phyloP scores from a whole-genome alignment of 2,888 invertebrate genomes.

The Diplazon laetatorius region DNA sequence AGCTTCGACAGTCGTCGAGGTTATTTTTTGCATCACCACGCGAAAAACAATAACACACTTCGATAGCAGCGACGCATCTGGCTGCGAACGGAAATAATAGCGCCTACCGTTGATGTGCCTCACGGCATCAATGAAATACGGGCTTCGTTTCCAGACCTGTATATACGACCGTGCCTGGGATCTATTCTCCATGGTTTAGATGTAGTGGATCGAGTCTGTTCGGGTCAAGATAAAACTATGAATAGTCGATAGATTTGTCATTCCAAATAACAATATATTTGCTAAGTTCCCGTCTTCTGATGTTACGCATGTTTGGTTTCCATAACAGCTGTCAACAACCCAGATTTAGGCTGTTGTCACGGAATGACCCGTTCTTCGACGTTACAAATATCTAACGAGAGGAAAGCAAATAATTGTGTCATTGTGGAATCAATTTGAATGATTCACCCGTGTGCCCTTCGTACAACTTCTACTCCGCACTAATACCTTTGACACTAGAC shows the following conservation, averaged over 20 bases:
- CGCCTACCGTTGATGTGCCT: too few relatives aligned
- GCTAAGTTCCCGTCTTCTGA: background rate
- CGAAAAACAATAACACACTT: too few relatives aligned
- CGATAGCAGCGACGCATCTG: too few relatives aligned
- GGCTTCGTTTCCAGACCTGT: too few relatives aligned
- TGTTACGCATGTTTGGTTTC: background rate
- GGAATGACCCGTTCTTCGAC: background rate
- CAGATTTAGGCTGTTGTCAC: constrained; percentile 3
- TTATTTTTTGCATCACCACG: too few relatives aligned
- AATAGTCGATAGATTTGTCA: background rate
- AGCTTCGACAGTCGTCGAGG: too few relatives aligned
- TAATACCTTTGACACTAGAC: constrained; percentile 9
- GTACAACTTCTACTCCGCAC: background rate
- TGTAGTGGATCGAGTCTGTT: too few relatives aligned
- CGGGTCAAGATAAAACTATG: background rate
- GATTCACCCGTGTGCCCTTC: constrained; percentile 18
- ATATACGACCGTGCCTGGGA: too few relatives aligned
- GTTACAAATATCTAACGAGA: background rate
- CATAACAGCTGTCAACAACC: background rate
- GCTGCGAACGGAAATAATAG: too few relatives aligned
- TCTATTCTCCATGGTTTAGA: too few relatives aligned
- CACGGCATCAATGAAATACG: too few relatives aligned
- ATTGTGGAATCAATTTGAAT: constrained; percentile 9
- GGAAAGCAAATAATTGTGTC: constrained; percentile 35
- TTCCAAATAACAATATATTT: background rate